Evolutionary conservation across 2,113 vertebrate genomes (phyloP).

Genomic region (Cavia porcellus): DNA sequence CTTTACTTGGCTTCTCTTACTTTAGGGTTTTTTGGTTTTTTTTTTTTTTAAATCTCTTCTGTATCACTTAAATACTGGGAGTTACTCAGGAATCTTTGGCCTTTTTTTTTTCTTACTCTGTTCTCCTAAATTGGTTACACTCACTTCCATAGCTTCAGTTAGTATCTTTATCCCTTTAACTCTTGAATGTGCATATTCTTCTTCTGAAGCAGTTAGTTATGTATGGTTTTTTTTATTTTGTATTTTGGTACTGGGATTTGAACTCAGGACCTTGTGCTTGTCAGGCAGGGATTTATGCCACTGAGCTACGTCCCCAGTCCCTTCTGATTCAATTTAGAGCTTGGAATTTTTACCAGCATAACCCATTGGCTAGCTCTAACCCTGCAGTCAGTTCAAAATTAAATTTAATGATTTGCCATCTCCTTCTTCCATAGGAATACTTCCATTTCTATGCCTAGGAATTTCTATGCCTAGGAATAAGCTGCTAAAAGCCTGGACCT

Average conservation of each 20-base stretch:
- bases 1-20: neutral
- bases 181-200: neutral
- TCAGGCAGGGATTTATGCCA: no score
- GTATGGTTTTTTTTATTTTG: no score
- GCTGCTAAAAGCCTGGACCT: neutral
- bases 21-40: constrained; percentile 27
- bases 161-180: neutral
- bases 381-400: neutral
- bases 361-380: neutral
- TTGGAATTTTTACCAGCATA: neutral
- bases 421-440: neutral
- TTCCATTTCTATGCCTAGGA: neutral
- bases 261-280: no score
- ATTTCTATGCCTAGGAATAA: neutral
- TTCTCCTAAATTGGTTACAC: neutral
- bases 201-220: neutral
- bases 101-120: constrained; percentile 27
- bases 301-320: no score
- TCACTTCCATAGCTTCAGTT: neutral
- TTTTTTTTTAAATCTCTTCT: neutral
- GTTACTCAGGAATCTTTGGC: neutral
- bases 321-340: neutral
- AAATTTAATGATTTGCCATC: neutral
- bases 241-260: no score
- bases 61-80: neutral